Conservation (phyloP, 2,113 vertebrate genomes). For the Paradoxurus hermaphroditus region DNA sequence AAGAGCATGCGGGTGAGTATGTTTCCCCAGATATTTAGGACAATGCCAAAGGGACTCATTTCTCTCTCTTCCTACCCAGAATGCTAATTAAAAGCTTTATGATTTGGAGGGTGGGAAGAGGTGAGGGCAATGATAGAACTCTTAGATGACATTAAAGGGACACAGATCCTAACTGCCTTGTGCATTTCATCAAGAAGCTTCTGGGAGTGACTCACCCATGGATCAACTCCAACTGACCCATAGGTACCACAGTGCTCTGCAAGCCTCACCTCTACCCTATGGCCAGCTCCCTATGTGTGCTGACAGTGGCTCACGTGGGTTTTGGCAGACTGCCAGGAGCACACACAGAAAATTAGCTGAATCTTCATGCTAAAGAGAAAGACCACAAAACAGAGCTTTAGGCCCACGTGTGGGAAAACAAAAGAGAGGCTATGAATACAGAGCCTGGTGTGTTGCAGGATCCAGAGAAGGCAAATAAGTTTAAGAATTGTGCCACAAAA, state of each 20-base stretch:
- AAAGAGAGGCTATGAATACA: neutral
- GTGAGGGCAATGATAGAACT: neutral
- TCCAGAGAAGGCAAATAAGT: neutral
- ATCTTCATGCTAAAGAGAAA: neutral
- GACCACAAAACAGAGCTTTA: neutral
- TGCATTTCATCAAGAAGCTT: neutral
- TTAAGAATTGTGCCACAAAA: slow-evolving; percentile 18
- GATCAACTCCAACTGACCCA: neutral
- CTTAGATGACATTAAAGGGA: neutral
- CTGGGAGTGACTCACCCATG: neutral
- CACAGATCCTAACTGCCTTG: neutral
- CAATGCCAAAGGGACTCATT: neutral
- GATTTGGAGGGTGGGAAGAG: neutral
- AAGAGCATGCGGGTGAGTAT: neutral
- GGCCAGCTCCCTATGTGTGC: neutral
- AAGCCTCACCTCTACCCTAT: neutral
- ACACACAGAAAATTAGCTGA: neutral
- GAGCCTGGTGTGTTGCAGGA: neutral
- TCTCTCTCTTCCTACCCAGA: neutral
- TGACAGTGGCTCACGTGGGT: neutral
- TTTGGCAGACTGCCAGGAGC: neutral
- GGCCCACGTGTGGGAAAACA: neutral
- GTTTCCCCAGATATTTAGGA: neutral
- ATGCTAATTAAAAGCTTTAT: neutral
- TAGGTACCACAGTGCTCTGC: too few relatives aligned